These are phyloP conservation scores for Chymomyza procnemis DNA, from an alignment of 2,888 invertebrate genomes.

Conservation along the genomic window DNA sequence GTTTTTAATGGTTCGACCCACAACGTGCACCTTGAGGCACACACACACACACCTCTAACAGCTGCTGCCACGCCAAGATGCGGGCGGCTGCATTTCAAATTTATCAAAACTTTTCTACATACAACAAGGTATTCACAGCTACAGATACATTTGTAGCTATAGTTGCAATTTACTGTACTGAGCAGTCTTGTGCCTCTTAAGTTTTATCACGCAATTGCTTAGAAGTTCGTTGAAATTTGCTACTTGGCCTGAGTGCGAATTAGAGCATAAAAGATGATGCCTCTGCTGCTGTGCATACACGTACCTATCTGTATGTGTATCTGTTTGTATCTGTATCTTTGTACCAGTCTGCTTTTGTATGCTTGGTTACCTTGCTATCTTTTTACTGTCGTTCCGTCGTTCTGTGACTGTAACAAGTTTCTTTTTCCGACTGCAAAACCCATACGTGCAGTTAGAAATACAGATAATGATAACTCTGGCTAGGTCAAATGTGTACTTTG, in stretches of 20 bases:
- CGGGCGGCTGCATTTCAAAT: constrained; percentile 65
- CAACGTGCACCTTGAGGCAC: constrained; percentile 28
- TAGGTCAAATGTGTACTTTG: neutral
- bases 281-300: constrained; percentile 28
- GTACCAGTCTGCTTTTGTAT: neutral
- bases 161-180: neutral
- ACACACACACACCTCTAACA: constrained; percentile 11
- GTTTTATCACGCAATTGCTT: constrained; percentile 65
- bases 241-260: constrained; percentile 74
- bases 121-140: neutral
- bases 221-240: constrained; percentile 58
- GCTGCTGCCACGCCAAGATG: constrained; percentile 46
- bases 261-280: constrained; percentile 69
- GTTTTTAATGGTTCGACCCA: constrained; percentile 15
- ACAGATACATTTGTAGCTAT: neutral
- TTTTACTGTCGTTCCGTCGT: neutral
- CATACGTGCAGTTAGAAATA: neutral
- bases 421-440: neutral
- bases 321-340: constrained; percentile 1
- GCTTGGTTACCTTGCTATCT: neutral
- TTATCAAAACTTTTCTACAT: constrained; percentile 50
- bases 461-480: neutral
- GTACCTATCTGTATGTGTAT: neutral
- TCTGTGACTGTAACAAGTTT: constrained; percentile 19
- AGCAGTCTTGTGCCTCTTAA: neutral